These are phyloP conservation scores for Philaethria dido DNA, from an alignment of 2,888 invertebrate genomes.

Conservation along the genomic window DNA sequence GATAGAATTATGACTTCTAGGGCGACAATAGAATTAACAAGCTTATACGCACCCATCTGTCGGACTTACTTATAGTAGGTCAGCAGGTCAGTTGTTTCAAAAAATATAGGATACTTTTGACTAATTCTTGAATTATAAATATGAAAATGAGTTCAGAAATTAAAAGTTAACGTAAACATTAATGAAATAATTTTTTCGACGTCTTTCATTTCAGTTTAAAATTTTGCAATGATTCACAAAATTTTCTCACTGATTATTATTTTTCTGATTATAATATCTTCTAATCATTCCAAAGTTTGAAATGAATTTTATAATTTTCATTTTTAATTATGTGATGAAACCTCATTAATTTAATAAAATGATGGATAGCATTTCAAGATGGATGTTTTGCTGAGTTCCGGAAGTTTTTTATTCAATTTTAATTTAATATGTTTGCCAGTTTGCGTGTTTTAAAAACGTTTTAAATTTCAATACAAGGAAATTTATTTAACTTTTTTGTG, in stretches of 20 bases:
- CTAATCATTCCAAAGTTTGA: slow-evolving; percentile 26
- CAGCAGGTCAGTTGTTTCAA: no score
- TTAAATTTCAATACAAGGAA: neutral
- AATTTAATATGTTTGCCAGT: slow-evolving; percentile 20
- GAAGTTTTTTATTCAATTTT: slow-evolving; percentile 14
- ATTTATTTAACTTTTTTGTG: neutral
- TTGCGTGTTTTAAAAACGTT: slow-evolving; percentile 5
- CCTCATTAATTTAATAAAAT: slow-evolving; percentile 28
- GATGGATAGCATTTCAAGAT: slow-evolving; percentile 25
- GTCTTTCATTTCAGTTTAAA: neutral
- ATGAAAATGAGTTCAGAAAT: no score
- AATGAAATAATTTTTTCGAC: no score
- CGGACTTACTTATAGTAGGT: no score
- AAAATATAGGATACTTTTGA: no score
- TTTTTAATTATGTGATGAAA: slow-evolving; percentile 20
- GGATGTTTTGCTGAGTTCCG: neutral
- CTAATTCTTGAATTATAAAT: no score
- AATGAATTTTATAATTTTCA: slow-evolving; percentile 15
- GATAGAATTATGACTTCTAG: no score
- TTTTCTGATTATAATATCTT: slow-evolving; percentile 4
- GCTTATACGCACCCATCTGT: no score
- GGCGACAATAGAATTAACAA: no score
- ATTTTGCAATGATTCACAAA: neutral
- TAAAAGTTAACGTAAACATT: no score
- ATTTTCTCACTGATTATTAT: neutral